Base-by-base conservation (phyloP, 2,113 vertebrate genomes). In the Mobula birostris region DNA sequence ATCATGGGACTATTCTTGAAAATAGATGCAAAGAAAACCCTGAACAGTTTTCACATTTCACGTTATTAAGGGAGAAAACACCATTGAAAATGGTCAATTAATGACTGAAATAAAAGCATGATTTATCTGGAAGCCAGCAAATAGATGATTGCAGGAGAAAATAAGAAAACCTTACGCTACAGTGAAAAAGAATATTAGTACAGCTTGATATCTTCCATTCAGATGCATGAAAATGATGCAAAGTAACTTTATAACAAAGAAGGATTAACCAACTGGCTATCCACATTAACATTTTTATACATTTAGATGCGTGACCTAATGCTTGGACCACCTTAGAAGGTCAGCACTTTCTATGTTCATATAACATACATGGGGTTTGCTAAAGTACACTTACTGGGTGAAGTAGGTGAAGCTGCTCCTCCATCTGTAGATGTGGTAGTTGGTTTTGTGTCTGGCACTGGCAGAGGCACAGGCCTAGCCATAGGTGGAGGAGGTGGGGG, bases 381-480 rank as follows among this genome's bases (percentile, higher is more conserved):
- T 66, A 14, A 90, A 90, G 85, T 90, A 94, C 96, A 99, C 99
- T 99, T 96, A 99, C 99, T 99, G 96, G 98, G 99, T 94, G 99
- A 99, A 96, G 98, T 98, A 96, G 99, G 98, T 94, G 99, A 99
- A 96, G 98, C 97, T 94, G 98, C 97, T 95, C 98, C 98, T 96
- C 98, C 98, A 96, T 99, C 98, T 94, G 98, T 97, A 95, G 98
- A 99, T 36, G 98, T 99, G 95, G 98, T 97, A 85, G 98, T 98
- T 94, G 99, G 98, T 97, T 99, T 99, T 96, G 98, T 98, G 97
- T 99, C 98, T 96, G 97, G 96, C 97, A 99, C 98, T 93, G 99
- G 99, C 97, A 99, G 97, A 95, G 98, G 99, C 96, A 99, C 98
- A 95, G 99, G 98, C 96, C 99, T 98, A 94, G 98, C 99, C 99